phyloP scores from a whole-genome alignment of 2,113 vertebrate genomes.

The Neomonachus schauinslandi region DNA sequence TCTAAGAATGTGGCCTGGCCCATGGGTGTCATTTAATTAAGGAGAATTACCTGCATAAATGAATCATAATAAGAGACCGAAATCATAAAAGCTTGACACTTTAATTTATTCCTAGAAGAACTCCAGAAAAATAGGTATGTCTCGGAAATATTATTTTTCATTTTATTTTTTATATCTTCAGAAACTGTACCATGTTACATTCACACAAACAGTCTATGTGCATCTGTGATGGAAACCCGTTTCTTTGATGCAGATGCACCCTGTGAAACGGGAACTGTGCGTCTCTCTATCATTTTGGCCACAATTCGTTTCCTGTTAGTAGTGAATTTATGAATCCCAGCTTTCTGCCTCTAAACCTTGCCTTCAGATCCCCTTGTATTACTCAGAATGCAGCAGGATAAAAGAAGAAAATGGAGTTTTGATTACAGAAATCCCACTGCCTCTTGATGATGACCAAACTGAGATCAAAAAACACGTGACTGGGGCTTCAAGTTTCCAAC shows the following conservation, averaged over 20 bases:
- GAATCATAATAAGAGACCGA: background rate
- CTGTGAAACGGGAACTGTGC: background rate
- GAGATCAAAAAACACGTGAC: background rate
- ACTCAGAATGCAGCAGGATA: background rate
- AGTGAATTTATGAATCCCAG: background rate
- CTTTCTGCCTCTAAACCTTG: background rate
- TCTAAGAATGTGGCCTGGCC: background rate
- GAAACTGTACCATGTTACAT: rapidly evolving
- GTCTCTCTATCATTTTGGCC: background rate
- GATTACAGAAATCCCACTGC: background rate
- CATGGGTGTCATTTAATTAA: rapidly evolving
- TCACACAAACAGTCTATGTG: background rate
- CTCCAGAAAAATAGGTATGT: background rate
- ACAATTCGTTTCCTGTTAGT: background rate
- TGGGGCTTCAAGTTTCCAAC: background rate
- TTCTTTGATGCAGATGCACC: background rate
- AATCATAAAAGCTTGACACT: background rate
- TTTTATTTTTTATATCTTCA: background rate
- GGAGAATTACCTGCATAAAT: background rate
- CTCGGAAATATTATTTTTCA: background rate
- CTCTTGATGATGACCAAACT: background rate
- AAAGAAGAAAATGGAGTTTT: background rate
- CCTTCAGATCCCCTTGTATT: background rate
- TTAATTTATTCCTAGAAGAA: background rate
- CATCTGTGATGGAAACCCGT: background rate